Evolutionary conservation across 1,140 invertebrate species (phyloP), one percentile per base, ranked within the genome.

Genomic region (Leptopilina clavipes): DNA sequence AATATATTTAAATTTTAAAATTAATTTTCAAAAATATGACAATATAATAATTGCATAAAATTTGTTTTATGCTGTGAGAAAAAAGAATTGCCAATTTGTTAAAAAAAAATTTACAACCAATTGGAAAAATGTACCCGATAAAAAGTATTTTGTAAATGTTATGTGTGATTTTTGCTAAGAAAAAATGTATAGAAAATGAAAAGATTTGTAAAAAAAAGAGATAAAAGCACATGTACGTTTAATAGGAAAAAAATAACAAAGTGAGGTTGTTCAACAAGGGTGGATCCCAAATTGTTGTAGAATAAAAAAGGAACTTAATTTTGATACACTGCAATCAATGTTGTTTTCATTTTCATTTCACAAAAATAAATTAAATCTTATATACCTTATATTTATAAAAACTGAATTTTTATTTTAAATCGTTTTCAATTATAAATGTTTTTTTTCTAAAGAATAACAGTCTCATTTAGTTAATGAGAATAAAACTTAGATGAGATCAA

Each of bases 121-220:
- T 18, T 54, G 37, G 37, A 54, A 10, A 65, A 65, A 31, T 31
- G 3, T 65, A 12, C 25, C 59, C 12, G 11, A 31, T 25, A 7
- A 37, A 40, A 31, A 65, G 25, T 65, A 65, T 65, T 65, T 65
- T 65, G 25, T 65, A 65, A 65, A 65, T 65, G 59, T 65, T 65
- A 11, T 65, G 59, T 65, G 14, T 65, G 22, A 31, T 31, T 31
- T 25, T 31, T 18, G 7, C 14, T n/a, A n/a, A 65, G 25, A 37
- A 65, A 54, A n/a, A 22, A 65, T 65, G 59, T 65, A 65, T 65
- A 65, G 59, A 14, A 25, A 65, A 31, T 18, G 12, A 37, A 31
- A 31, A 65, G 25, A 65, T 12, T 65, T 65, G 59, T 65, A 65
- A 65, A 65, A 65, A 65, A 40, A 40, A 40, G 9, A 65, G 14